Evolutionary conservation across 2,888 invertebrate species (phyloP).

Genomic region (Creontiades dilutus): DNA sequence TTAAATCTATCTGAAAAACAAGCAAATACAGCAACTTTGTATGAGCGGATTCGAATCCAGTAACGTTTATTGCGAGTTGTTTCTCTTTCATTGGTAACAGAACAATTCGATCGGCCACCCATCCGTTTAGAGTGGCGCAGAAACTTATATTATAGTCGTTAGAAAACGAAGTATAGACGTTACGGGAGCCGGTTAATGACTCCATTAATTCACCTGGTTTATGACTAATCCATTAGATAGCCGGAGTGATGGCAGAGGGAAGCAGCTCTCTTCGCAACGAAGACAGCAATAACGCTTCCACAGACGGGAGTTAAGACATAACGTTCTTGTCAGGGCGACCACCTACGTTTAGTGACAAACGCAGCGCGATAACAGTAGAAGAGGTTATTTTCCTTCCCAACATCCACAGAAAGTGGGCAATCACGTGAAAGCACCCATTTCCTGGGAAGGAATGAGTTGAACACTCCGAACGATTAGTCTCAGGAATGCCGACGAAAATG

Average conservation of each 20-base stretch:
- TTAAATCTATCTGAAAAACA: too few species aligned
- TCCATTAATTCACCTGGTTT: slow-evolving; percentile 69
- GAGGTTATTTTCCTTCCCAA: slow-evolving; percentile 46
- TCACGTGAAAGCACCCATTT: slow-evolving; percentile 61
- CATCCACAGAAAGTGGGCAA: slow-evolving; percentile 49
- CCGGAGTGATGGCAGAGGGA: not conserved
- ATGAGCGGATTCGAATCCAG: not conserved
- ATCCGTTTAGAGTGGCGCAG: slow-evolving; percentile 13
- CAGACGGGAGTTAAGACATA: slow-evolving; percentile 49
- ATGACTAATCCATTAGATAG: slow-evolving; percentile 67
- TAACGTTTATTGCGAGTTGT: slow-evolving; percentile 13
- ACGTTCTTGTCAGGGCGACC: slow-evolving; percentile 46
- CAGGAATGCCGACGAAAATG: slow-evolving; percentile 41
- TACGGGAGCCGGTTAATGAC: slow-evolving; percentile 54
- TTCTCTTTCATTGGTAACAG: not conserved
- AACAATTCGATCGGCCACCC: slow-evolving; percentile 32
- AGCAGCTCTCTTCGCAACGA: slow-evolving; percentile 30
- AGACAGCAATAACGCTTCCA: slow-evolving; percentile 48
- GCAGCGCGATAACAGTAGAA: slow-evolving; percentile 56
- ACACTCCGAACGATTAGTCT: slow-evolving; percentile 46
- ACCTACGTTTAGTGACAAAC: slow-evolving; percentile 54
- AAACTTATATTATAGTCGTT: slow-evolving; percentile 50
- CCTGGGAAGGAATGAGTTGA: not conserved
- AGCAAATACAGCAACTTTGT: not conserved
- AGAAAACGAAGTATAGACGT: slow-evolving; percentile 30